Conservation (phyloP, 2,888 invertebrate species). For the Dascillus cervinus region DNA sequence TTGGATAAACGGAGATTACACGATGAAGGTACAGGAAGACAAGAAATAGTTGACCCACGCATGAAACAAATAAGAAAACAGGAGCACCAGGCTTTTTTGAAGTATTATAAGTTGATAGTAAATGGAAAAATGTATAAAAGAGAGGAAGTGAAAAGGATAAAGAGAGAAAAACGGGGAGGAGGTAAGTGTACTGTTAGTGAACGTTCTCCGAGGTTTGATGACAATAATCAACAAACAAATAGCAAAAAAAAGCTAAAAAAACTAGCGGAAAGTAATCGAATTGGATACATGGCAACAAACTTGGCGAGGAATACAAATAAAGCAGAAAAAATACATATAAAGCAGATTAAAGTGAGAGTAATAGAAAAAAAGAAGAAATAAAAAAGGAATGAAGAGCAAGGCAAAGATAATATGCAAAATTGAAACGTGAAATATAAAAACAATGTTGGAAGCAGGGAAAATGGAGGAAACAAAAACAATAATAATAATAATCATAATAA, state of each 20-base stretch:
- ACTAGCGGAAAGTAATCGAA: neutral
- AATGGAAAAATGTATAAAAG: neutral
- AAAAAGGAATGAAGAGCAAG: no score
- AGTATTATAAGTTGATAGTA: no score
- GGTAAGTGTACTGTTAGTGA: neutral
- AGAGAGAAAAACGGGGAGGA: neutral
- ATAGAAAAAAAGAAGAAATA: no score
- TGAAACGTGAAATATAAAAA: conserved; percentile 1
- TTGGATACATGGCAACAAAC: neutral
- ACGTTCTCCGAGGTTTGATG: neutral
- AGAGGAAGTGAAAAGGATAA: no score
- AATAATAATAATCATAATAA: no score
- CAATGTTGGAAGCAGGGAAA: neutral
- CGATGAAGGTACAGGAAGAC: neutral
- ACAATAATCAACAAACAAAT: neutral
- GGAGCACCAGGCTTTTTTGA: neutral
- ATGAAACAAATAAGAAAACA: conserved; percentile 1
- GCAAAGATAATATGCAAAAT: neutral
- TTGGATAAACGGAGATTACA: conserved; percentile 2
- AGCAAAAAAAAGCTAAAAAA: neutral
- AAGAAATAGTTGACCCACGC: neutral
- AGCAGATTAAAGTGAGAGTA: no score
- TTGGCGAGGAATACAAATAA: no score
- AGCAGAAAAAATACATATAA: conserved; percentile 1
- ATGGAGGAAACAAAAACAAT: no score